A percentile compares a stretch with the other conserved stretches of the same genome.
These are phyloP conservation scores for Lycodopsis pacificus DNA, from an alignment of 2,797 vertebrate species.

Conservation along the genomic window DNA sequence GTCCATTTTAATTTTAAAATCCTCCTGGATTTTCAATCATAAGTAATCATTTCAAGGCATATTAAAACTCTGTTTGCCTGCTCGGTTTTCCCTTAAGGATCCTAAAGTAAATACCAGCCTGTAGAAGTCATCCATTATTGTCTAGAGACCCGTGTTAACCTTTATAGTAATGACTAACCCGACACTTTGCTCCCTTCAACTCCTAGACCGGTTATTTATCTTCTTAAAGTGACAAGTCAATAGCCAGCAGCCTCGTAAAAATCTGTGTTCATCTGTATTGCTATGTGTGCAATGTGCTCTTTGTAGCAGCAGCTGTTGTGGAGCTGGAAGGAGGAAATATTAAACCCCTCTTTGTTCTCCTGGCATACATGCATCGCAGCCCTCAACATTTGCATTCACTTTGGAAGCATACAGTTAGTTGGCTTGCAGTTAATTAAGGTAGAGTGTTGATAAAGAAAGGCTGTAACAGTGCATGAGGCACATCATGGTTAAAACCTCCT, in stretches of 20 bases:
- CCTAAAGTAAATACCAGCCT: conserved; percentile 40
- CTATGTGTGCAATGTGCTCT: conserved; percentile 30
- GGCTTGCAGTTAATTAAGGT: conserved; percentile 77
- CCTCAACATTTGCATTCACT: conserved; percentile 71
- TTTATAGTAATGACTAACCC: conserved; percentile 59
- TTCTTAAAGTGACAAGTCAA: conserved; percentile 56
- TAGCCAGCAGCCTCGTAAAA: conserved; percentile 53
- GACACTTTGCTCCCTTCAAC: conserved; percentile 24
- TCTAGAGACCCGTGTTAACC: conserved; percentile 49
- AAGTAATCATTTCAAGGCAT: conserved; percentile 55
- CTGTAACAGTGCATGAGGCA: conserved; percentile 33
- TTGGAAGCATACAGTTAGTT: conserved; percentile 73
- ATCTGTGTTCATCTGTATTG: conserved; percentile 16
- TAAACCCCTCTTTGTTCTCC: conserved; percentile 26
- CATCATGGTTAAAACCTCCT: conserved; percentile 43
- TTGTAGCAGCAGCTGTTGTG: conserved; percentile 43
- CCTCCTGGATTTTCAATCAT: conserved; percentile 16
- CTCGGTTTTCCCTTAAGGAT: conserved; percentile 43
- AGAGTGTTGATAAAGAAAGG: conserved; percentile 64
- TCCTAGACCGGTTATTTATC: conserved; percentile 49
- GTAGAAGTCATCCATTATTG: conserved; percentile 44
- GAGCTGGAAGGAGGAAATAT: conserved; percentile 13
- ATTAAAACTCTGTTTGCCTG: conserved; percentile 32
- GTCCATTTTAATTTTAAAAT: conserved; percentile 18
- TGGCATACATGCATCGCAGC: conserved; percentile 46